Evolutionary conservation across 1,140 invertebrate genomes (phyloP), one percentile per base, ranked within the genome.

Genomic region (Lerema accius): DNA sequence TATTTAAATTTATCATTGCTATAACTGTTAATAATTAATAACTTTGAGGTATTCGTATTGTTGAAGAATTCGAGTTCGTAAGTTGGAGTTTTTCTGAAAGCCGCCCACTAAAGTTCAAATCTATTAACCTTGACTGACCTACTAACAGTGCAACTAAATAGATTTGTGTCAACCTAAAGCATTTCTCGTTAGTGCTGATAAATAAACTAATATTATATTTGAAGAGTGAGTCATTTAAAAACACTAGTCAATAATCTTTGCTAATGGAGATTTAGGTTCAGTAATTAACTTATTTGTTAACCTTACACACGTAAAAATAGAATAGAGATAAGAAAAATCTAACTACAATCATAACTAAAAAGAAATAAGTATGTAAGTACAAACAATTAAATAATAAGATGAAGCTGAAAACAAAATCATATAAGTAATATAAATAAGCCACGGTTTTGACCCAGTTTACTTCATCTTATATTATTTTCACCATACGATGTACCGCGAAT

Each of bases 381-480:
- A n/a, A n/a, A n/a, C n/a, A n/a, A n/a, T n/a, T n/a, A n/a, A n/a
- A n/a, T n/a, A n/a, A n/a, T n/a, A n/a, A n/a, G n/a, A n/a, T n/a
- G n/a, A n/a, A n/a, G n/a, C n/a, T n/a, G n/a, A n/a, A n/a, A n/a
- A n/a, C n/a, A n/a, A n/a, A n/a, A n/a, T n/a, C n/a, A n/a, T n/a
- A n/a, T n/a, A n/a, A n/a, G n/a, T n/a, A n/a, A n/a, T n/a, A n/a
- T n/a, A n/a, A n/a, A n/a, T n/a, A n/a, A n/a, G n/a, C n/a, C n/a
- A n/a, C n/a, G n/a, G n/a, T n/a, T n/a, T n/a, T n/a, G 45, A 56
- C 23, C 23, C 10, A 45, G 11, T 58, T 35, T 45, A 58, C 42
- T 26, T 45, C 14, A 58, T 58, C 10, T 16, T 40, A 23, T 32
- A 11, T 9, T n/a, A 42, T 56, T 56, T 43, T 56, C 40, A 43